phyloP scores from a whole-genome alignment of 2,113 vertebrate species.

The Tychaedon coryphoeus region DNA sequence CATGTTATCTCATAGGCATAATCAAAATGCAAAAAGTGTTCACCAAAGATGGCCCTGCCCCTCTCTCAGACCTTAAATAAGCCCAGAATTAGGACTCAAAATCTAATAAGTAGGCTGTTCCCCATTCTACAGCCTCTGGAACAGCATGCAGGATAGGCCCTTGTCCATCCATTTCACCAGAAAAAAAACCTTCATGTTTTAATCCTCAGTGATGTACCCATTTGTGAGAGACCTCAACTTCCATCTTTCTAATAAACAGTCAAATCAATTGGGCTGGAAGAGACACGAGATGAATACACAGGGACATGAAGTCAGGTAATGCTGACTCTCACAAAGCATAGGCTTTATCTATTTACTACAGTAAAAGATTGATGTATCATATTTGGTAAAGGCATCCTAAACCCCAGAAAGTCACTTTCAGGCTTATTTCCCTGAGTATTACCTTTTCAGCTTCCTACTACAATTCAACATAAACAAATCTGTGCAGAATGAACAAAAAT shows the following conservation, averaged over 20 bases:
- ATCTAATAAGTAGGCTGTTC: not conserved
- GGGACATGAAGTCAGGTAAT: not conserved
- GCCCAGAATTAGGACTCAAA: not conserved
- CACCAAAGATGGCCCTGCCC: not conserved
- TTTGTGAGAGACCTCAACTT: not conserved
- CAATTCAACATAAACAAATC: not conserved
- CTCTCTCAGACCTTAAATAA: not conserved
- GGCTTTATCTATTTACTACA: not conserved
- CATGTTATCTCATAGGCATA: accelerated
- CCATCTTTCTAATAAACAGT: not conserved
- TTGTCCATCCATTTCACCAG: not conserved
- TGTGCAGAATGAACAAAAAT: not conserved
- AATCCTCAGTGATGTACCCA: not conserved
- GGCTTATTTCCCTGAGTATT: not conserved
- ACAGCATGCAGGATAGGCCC: not conserved
- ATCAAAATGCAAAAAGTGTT: not conserved
- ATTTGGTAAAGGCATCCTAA: not conserved
- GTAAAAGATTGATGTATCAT: not conserved
- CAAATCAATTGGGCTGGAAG: not conserved
- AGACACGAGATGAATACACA: not conserved
- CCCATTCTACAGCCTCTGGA: not conserved
- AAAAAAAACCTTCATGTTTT: not conserved
- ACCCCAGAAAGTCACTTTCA: not conserved
- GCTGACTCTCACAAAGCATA: not conserved
- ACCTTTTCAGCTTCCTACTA: not conserved